A percentile compares a stretch with the other conserved stretches of the same genome.
phyloP scores from a whole-genome alignment of 2,888 invertebrate genomes.

The Chorisops tibialis region DNA sequence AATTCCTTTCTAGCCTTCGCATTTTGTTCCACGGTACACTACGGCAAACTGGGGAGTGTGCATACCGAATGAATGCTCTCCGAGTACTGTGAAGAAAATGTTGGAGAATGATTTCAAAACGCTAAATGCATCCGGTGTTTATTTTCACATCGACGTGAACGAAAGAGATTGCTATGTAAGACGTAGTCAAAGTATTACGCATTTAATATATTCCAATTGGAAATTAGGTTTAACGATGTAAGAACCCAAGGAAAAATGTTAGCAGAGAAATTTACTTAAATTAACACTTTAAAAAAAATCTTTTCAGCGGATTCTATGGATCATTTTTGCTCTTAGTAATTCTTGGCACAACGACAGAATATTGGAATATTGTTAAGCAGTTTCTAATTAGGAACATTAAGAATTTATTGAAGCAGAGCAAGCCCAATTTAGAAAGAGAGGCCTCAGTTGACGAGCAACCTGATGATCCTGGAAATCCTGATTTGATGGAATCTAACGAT shows the following conservation, averaged over 20 bases:
- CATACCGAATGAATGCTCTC: conserved; percentile 62
- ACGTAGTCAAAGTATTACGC: conserved; percentile 43
- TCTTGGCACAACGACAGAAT: conserved; percentile 55
- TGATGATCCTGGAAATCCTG: neutral
- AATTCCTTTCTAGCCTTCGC: conserved; percentile 59
- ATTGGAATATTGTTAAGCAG: conserved; percentile 36
- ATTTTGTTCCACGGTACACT: conserved; percentile 69
- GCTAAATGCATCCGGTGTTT: conserved; percentile 59
- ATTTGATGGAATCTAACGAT: neutral
- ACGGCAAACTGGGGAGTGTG: conserved; percentile 70
- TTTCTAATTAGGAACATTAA: conserved; percentile 36
- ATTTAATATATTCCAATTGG: conserved; percentile 43
- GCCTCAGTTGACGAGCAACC: conserved; percentile 6
- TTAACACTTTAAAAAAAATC: no score
- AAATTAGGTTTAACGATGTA: conserved; percentile 55
- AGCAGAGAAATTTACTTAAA: no score
- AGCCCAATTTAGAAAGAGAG: conserved; percentile 26
- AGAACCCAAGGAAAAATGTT: no score
- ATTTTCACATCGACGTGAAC: conserved; percentile 58
- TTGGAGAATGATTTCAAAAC: conserved; percentile 59
- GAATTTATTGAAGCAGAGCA: conserved; percentile 40
- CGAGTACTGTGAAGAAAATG: conserved; percentile 55
- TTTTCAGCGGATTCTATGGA: conserved; percentile 53
- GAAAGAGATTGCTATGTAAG: conserved; percentile 60
- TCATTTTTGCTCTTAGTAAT: conserved; percentile 51